phyloP scores from a whole-genome alignment of 2,797 vertebrate species.

The Malurus leucopterus region DNA sequence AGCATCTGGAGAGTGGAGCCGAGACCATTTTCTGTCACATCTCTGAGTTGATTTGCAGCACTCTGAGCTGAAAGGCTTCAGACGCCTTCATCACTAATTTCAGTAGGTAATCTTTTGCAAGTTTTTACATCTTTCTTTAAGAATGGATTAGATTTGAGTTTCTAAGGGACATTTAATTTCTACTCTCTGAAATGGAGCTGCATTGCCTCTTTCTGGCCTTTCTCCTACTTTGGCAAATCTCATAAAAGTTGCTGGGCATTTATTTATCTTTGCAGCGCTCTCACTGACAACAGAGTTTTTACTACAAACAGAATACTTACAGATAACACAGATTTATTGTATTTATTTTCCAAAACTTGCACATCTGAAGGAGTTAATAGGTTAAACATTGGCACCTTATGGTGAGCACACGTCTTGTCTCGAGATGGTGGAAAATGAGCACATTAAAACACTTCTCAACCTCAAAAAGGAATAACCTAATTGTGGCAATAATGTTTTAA shows the following conservation, averaged over 20 bases:
- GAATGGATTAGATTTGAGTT: background rate
- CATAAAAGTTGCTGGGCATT: background rate
- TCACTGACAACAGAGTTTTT: background rate
- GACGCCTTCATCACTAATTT: constrained; percentile 2
- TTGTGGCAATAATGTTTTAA: background rate
- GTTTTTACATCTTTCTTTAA: background rate
- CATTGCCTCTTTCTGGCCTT: background rate
- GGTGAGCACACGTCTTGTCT: background rate
- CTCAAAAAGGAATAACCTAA: background rate
- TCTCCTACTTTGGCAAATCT: background rate
- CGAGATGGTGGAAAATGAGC: background rate
- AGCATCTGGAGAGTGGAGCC: background rate
- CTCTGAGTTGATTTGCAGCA: background rate
- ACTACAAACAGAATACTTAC: background rate
- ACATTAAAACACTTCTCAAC: background rate
- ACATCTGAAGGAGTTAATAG: background rate
- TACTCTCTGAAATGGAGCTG: background rate
- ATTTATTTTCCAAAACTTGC: constrained; percentile 20
- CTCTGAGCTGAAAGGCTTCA: background rate
- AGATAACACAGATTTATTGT: background rate
- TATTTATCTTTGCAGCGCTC: background rate
- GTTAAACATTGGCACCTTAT: constrained; percentile 6
- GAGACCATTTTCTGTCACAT: constrained; percentile 1
- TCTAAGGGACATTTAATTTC: constrained; percentile 3
- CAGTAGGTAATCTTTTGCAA: background rate